Evolutionary conservation across 2,797 vertebrate genomes (phyloP), one percentile per base, ranked within the genome.

Genomic region (Okamejei kenojei): DNA sequence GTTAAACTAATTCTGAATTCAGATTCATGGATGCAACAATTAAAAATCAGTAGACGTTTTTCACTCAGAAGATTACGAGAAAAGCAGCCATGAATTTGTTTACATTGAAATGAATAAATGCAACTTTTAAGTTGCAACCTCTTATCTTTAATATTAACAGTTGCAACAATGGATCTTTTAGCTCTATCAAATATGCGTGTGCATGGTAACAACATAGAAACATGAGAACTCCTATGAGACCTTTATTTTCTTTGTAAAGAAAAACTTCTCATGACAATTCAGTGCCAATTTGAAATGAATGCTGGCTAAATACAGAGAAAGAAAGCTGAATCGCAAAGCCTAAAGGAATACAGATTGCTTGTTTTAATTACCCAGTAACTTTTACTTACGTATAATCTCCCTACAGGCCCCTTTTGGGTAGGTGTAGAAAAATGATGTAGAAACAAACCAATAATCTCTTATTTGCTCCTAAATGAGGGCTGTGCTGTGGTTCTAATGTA

Each of bases 311-410:
- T 65, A 93, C 32, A 93, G 81, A 58, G 65, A 96, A 96, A 96
- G 96, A 96, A 96, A 97, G 96, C 95, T 96, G 96, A 96, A 96
- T 95, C 74, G 84, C 96, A 95, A 97, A 96, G 97, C 98, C 98
- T 97, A 96, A 96, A 97, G 98, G 97, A 97, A 97, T 97, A 97
- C 97, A 98, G 98, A 99, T 99, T 98, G 98, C 97, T 97, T 97
- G 96, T 97, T 97, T 97, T 97, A 98, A 99, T 99, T 98, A 98
- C 97, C 84, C 97, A 97, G 95, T 95, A 98, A 98, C 98, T 98
- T 99, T 98, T 97, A 97, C 96, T 97, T 96, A 97, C 97, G 98
- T 97, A 97, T 97, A 96, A 96, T 97, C 96, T 97, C 97, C 97
- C 97, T 96, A 97, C 96, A 97, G 97, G 97, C 96, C 96, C 94